Base-by-base conservation (phyloP, 2,113 vertebrate species). In the Passer montanus region DNA sequence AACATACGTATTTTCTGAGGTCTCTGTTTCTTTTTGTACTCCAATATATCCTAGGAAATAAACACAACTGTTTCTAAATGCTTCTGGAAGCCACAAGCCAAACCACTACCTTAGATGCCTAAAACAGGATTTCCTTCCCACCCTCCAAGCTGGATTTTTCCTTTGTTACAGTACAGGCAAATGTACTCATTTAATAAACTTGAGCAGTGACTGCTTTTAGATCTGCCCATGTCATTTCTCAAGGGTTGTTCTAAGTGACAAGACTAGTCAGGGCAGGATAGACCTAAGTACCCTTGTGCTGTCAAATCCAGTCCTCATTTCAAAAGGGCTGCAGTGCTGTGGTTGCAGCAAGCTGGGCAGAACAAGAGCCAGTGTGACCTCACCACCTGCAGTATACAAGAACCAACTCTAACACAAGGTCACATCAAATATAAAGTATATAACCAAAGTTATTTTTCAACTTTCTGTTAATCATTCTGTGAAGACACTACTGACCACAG, bases 1-100 rank as follows among this genome's bases (percentile, higher is more conserved):
- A 99, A 97, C 99, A 99, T 99, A 69, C 99, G 99, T 87, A 99
- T 99, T 97, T 99, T 99, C 95, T 99, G 99, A 9, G 99, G 99
- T 92, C 99, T 98, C 90, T 99, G 99, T 78, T 99, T 99, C 98
- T 99, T 99, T 97, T 99, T 99, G 95, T 99, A 99, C 94, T 99
- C 99, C 98, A 99, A 80, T 79, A 99, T 95, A 94, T 99, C 99
- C 99, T 99, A 95, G 46, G 74, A 78, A 72, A 70, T 15, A 94
- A 97, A 84, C 22, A 94, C 60, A 9, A 73, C 10, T 33, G 20
- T 74, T 80, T 75, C 81, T 63, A 94, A 78, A 52, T 33, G 47
- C 19, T 87, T 93, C 41, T 66, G 70, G 58, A 89, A 85, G 63
- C 15, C 33, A 59, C 21, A 56, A 90, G 35, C 23, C 60, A 90